Evolutionary conservation across 2,797 vertebrate genomes (phyloP).

Genomic region (Otolemur crassicaudatus): DNA sequence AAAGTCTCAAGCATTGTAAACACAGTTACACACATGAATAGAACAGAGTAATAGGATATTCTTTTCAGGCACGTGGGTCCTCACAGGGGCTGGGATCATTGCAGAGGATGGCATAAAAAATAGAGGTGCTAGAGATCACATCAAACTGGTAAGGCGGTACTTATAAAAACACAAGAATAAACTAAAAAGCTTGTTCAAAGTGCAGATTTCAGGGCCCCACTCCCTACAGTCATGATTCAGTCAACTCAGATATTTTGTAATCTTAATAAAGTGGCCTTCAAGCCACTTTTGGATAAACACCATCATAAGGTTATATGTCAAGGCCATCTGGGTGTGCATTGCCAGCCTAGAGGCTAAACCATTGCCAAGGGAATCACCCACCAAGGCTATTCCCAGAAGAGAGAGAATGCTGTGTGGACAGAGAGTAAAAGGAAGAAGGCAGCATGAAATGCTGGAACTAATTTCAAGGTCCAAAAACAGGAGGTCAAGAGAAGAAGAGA

Average conservation of each 20-base stretch:
- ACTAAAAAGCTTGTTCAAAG: not conserved
- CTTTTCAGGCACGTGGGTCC: not conserved
- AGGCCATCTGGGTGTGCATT: not conserved
- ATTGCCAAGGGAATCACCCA: not conserved
- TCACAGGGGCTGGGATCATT: not conserved
- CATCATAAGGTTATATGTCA: not conserved
- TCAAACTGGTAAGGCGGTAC: not conserved
- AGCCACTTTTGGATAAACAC: not conserved
- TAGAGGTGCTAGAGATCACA: not conserved
- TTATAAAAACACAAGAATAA: not conserved
- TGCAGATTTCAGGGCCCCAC: not conserved
- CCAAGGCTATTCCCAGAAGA: not conserved
- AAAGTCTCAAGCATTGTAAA: constrained; percentile 44
- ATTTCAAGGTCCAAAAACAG: not conserved
- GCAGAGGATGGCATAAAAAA: not conserved
- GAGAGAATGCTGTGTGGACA: rapidly evolving
- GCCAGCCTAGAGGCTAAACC: not conserved
- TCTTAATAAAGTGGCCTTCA: not conserved
- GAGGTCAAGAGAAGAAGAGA: not conserved
- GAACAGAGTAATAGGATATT: not conserved
- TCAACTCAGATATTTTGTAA: not conserved
- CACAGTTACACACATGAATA: not conserved
- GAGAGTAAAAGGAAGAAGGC: not conserved
- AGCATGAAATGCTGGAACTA: not conserved
- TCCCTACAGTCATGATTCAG: not conserved